Evolutionary conservation across 2,888 invertebrate species (phyloP).

Genomic region (Agrochola circellaris): DNA sequence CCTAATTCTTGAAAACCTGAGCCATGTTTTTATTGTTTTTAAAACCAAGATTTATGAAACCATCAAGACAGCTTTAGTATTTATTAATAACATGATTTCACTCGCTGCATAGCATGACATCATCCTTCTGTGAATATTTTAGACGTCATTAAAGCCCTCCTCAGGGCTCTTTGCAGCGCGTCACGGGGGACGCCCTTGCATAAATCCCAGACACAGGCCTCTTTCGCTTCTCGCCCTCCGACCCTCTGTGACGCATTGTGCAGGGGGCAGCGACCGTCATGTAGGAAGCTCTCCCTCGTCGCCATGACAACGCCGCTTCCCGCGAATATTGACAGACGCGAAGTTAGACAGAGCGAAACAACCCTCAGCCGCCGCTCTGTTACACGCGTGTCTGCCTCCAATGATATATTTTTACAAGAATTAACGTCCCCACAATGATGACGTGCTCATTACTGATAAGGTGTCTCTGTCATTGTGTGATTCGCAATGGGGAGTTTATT

Average conservation of each 20-base stretch:
- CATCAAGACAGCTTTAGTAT: constrained; percentile 27
- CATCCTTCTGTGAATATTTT: constrained; percentile 64
- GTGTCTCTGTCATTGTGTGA: constrained; percentile 77
- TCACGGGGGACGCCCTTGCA: constrained; percentile 76
- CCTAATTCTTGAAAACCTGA: constrained; percentile 24
- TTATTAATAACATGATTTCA: constrained; percentile 33
- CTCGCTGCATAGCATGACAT: constrained; percentile 38
- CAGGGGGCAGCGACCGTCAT: constrained; percentile 84
- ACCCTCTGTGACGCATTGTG: constrained; percentile 82
- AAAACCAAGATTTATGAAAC: constrained; percentile 46
- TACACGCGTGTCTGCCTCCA: constrained; percentile 76
- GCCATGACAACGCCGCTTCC: constrained; percentile 87
- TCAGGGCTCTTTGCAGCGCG: constrained; percentile 61
- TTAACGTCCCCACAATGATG: constrained; percentile 79
- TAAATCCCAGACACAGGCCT: constrained; percentile 82
- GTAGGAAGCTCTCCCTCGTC: constrained; percentile 84
- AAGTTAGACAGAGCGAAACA: constrained; percentile 75
- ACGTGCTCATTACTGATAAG: constrained; percentile 86
- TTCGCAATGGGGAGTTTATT: constrained; percentile 75
- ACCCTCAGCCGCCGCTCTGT: constrained; percentile 63
- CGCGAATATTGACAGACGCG: constrained; percentile 86
- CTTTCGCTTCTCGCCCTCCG: constrained; percentile 80
- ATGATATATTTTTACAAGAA: constrained; percentile 84
- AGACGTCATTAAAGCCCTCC: constrained; percentile 61
- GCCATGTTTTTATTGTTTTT: constrained; percentile 6